Evolutionary conservation across 2,113 vertebrate genomes (phyloP), one percentile per base, ranked within the genome.

Genomic region (Campylomormyrus numenius): DNA sequence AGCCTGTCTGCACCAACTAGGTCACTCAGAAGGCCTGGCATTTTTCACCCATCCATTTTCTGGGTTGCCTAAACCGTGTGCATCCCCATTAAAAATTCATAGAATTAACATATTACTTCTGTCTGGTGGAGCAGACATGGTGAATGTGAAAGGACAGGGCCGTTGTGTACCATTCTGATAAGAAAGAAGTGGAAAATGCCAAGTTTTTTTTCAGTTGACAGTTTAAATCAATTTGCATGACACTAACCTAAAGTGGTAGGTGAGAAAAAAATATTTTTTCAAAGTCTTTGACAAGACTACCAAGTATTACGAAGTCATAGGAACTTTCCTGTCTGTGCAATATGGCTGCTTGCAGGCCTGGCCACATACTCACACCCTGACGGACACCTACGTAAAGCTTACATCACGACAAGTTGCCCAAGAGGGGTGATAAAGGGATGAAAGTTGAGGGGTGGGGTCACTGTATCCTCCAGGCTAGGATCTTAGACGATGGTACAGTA

Each of bases 171-270:
- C 48, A 17, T 50, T 86, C 84, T 31, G 84, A 86, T 50, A 86
- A 86, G 84, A 86, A 50, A 39, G 24, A 86, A 50, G 84, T 15
- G 46, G 74, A 19, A 80, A 27, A 27, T 50, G 46, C 11, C 84
- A 86, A 17, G 84, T 86, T 86, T 48, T 80, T 62, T 35, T 86
- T 86, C 84, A 50, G 84, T 50, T 48, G 45, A 86, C 84, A 86
- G 84, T 86, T 86, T 21, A 50, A 86, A 86, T 50, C 84, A 50
- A 86, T 86, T 86, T 86, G 24, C n/a, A 48, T 86, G 84, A 86
- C 24, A 46, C 48, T 86, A 49, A 86, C 84, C 46, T 15, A n/a
- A 86, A 46, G 11, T 48, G 46, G 24, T 49, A 86, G 24, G 84
- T 50, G 48, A 42, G 45, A 45, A 49, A 48, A 27, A 27, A 6